Base-by-base conservation (phyloP, 2,888 invertebrate species). In the Pandemis heparana region DNA sequence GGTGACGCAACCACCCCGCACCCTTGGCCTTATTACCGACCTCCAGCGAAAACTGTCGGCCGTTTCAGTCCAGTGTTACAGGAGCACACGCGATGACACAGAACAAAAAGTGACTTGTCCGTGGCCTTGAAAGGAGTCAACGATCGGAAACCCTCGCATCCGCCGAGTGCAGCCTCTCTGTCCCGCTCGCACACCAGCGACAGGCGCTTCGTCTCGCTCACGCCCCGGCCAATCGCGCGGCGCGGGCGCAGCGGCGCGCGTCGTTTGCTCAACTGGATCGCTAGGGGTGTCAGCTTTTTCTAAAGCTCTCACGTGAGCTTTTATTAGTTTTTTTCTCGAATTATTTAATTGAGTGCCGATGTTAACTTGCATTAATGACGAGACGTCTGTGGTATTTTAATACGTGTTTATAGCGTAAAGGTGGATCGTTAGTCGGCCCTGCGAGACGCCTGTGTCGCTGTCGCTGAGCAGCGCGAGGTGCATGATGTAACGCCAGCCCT, bases 61-160 rank as follows among this genome's bases (percentile, higher is more conserved):
- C 91, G 89, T 80, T 88, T 85, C 88, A 87, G 87, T 85, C 83
- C 83, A 85, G 83, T 85, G 87, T 88, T 90, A 90, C 91, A 87
- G 87, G 84, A 86, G 85, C 87, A 43, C 69, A 70, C 85, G 86
- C 88, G 88, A 87, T 86, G 89, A 85, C 88, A 90, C 85, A 84
- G 82, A 84, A 91, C 85, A 91, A 91, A 92, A 92, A 90, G 86
- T 86, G 79, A 87, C 90, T 88, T 83, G 88, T 77, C 81, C 83
- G 82, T 92, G 92, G 92, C 94, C 94, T 94, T 94, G 94, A 89
- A 84, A 85, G 87, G 83, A 93, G 94, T 94, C 94, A 94, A 92
- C 89, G 94, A 87, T 92, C 94, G 92, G 89, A 84, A 89, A 89
- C 92, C 92, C 92, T 92, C 87, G 91, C 92, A 92, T 92, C 93